A percentile compares a stretch with the other conserved stretches of the same genome.
Conservation (phyloP, 2,113 vertebrate genomes). For the Acinonyx jubatus region DNA sequence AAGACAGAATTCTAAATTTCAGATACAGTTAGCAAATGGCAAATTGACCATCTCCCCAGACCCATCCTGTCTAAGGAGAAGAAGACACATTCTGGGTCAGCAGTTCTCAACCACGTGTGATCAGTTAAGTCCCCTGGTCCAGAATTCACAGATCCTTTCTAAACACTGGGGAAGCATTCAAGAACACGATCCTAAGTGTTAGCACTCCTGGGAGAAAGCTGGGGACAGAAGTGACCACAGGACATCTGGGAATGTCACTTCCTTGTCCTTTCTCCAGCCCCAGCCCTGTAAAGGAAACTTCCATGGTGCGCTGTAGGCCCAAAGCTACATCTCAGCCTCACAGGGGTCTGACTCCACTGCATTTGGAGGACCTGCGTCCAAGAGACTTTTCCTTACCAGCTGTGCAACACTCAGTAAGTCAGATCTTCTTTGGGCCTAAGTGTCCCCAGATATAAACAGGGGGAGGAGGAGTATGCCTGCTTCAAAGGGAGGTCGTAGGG, state of each 20-base stretch:
- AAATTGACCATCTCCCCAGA: neutral
- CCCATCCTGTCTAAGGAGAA: neutral
- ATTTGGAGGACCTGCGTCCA: neutral
- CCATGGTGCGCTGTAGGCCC: neutral
- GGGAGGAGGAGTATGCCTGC: neutral
- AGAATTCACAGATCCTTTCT: neutral
- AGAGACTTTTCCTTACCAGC: neutral
- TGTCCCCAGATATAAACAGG: neutral
- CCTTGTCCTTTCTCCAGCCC: neutral
- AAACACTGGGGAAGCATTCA: neutral
- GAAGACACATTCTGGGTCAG: neutral
- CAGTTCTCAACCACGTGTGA: neutral
- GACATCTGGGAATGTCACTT: constrained; percentile 2
- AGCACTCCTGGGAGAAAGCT: neutral
- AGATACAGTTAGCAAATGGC: neutral
- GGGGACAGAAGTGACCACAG: neutral
- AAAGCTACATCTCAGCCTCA: neutral
- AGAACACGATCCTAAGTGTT: neutral
- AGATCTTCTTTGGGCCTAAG: neutral
- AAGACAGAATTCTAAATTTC: neutral
- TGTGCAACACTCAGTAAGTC: neutral
- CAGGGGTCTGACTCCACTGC: neutral
- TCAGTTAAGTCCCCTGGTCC: neutral
- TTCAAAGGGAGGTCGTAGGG: neutral
- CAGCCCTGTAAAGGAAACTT: constrained; percentile 1